These are phyloP conservation scores for Craseonycteris thonglongyai DNA, from an alignment of 2,113 vertebrate genomes.

Conservation along the genomic window DNA sequence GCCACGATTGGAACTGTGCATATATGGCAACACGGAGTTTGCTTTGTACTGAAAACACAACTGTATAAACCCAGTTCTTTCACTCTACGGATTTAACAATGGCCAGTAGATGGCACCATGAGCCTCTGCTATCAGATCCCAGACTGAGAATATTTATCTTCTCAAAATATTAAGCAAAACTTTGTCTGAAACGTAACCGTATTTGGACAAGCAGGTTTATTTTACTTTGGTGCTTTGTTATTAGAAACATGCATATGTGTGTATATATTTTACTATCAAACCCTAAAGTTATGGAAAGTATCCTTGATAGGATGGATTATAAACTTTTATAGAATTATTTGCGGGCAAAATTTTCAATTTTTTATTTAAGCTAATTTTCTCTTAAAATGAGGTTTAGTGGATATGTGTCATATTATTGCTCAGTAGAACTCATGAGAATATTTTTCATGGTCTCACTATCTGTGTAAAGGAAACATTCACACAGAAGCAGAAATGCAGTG, in stretches of 20 bases:
- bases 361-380: constrained; percentile 54
- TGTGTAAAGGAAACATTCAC: not conserved
- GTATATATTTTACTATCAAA: constrained; percentile 67
- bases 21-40: not conserved
- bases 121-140: not conserved
- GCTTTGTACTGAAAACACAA: not conserved
- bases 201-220: constrained; percentile 75
- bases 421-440: constrained; percentile 38
- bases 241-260: constrained; percentile 67
- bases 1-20: not conserved
- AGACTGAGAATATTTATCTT: constrained; percentile 31
- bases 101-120: constrained; percentile 73
- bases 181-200: constrained; percentile 63
- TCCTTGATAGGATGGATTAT: constrained; percentile 51
- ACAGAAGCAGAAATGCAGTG: not conserved
- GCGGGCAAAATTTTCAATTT: constrained; percentile 51
- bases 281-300: constrained; percentile 67
- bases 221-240: constrained; percentile 71
- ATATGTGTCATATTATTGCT: constrained; percentile 2
- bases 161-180: constrained; percentile 69
- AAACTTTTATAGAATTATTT: constrained; percentile 70
- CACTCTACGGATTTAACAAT: not conserved
- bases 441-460: not conserved
- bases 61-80: not conserved
- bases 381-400: constrained; percentile 44